These are phyloP conservation scores for Epiblema foenella DNA, from an alignment of 2,888 invertebrate genomes.

Conservation along the genomic window DNA sequence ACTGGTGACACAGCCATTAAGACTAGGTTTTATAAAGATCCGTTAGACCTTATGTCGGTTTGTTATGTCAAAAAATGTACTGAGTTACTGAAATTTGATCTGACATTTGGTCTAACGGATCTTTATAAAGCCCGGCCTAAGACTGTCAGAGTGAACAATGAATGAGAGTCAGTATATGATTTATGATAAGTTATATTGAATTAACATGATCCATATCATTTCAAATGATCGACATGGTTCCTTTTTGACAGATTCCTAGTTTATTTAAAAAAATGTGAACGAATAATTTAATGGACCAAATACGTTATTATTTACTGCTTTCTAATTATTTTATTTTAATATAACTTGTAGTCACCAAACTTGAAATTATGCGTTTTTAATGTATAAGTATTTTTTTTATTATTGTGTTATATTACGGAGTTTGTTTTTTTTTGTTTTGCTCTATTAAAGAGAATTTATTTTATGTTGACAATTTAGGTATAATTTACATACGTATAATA, in stretches of 20 bases:
- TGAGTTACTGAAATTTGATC: too few relatives aligned
- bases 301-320: neutral
- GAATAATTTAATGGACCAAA: slow-evolving; percentile 27
- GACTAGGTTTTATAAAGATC: too few relatives aligned
- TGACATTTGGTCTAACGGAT: too few relatives aligned
- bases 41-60: too few relatives aligned
- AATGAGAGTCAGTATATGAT: neutral
- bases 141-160: slow-evolving; percentile 1
- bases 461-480: slow-evolving; percentile 25
- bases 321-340: neutral
- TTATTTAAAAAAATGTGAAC: neutral
- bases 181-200: neutral
- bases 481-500: slow-evolving; percentile 1
- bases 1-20: neutral
- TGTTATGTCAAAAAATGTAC: too few relatives aligned
- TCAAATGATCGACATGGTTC: too few relatives aligned
- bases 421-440: slow-evolving; percentile 11
- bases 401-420: neutral
- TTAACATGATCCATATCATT: too few relatives aligned
- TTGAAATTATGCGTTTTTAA: neutral
- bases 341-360: slow-evolving; percentile 21
- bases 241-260: neutral
- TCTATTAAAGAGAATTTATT: slow-evolving; percentile 22
- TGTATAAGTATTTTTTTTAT: neutral
- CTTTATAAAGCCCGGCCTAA: too few relatives aligned